phyloP scores from a whole-genome alignment of 2,888 invertebrate genomes.

The Phengaris arion region DNA sequence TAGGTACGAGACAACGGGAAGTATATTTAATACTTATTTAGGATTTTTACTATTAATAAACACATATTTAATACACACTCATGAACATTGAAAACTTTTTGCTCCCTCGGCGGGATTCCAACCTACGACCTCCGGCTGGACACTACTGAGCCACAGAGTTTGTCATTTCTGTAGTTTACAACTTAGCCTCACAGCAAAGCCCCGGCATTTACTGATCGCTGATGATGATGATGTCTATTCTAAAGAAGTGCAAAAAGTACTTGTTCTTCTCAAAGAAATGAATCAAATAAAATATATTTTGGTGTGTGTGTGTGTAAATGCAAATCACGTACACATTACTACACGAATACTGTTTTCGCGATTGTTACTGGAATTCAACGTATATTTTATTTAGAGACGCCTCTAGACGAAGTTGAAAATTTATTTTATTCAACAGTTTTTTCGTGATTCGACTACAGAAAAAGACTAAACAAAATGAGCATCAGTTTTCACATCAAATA shows the following conservation, averaged over 20 bases:
- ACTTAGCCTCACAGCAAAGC: no score
- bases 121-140: no score
- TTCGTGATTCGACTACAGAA: not conserved
- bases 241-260: not conserved
- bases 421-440: slow-evolving; percentile 6
- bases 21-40: no score
- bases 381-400: slow-evolving; percentile 14
- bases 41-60: no score
- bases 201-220: no score
- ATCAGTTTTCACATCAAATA: no score
- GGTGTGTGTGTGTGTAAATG: not conserved
- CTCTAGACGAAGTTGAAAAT: not conserved
- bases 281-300: not conserved
- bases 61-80: no score
- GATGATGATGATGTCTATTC: not conserved
- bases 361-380: slow-evolving; percentile 3
- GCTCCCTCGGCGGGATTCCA: no score
- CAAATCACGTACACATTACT: slow-evolving; percentile 7
- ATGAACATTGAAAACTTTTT: no score
- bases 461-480: not conserved
- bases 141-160: no score
- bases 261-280: not conserved
- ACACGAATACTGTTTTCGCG: not conserved
- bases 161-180: no score
- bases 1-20: no score